phyloP scores from a whole-genome alignment of 1,140 invertebrate species.

The Arctopsyche grandis region DNA sequence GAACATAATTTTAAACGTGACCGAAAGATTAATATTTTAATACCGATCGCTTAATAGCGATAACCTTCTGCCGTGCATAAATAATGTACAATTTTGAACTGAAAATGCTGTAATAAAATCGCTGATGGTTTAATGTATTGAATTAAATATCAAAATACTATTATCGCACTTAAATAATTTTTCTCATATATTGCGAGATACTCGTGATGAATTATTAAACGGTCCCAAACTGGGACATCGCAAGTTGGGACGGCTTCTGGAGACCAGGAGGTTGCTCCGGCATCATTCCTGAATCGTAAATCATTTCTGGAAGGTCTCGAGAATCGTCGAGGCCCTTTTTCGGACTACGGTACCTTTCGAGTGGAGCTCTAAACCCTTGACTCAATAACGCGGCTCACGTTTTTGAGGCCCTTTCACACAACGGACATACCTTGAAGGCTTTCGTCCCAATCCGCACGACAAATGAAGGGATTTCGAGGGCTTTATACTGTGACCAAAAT shows the following conservation, averaged over 20 bases:
- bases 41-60: too few species aligned
- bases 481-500: too few species aligned
- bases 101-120: too few species aligned
- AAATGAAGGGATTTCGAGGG: too few species aligned
- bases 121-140: too few species aligned
- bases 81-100: too few species aligned
- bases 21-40: too few species aligned
- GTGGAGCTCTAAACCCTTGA: neutral
- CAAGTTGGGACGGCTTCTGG: neutral
- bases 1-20: too few species aligned
- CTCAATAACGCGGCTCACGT: neutral
- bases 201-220: slow-evolving; percentile 16
- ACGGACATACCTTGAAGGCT: neutral
- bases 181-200: neutral
- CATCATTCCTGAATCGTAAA: slow-evolving; percentile 12
- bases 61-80: too few species aligned
- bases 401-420: slow-evolving; percentile 11
- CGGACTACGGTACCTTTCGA: neutral
- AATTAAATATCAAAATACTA: too few species aligned
- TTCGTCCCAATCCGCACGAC: too few species aligned
- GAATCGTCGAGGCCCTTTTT: neutral
- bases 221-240: neutral
- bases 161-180: too few species aligned
- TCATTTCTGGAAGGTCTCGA: slow-evolving; percentile 19
- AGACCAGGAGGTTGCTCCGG: neutral